Base-by-base conservation (phyloP, 37 sponge, comb jelly and placozoan genomes). In the Chondrosia reniformis region DNA sequence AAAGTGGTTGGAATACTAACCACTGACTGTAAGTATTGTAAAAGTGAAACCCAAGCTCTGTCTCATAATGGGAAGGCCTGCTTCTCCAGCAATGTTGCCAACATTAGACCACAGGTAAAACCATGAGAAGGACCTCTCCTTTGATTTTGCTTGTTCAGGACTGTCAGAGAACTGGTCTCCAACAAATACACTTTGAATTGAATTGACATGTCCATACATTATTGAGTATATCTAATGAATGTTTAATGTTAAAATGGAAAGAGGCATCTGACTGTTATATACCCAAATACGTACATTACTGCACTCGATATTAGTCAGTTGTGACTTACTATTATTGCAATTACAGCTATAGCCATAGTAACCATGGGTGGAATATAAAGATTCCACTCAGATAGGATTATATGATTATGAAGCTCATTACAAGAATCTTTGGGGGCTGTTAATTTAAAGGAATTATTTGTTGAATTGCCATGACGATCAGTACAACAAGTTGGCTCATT, bases 171-270 rank as follows among this genome's bases (percentile, higher is more conserved):
- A 89, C 66, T 89, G 91, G 46, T 89, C 79, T 34, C 79, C 91
- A 37, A 89, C 86, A 78, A 89, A 82, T 9, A 89, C 91, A 89
- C 91, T 89, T 69, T 85, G 86, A 8, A 89, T 79, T 22, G 83
- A 61, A 33, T 83, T 81, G 13, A 69, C 77, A 22, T 80, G 84
- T 0, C 91, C 91, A 55, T 82, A 85, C 36, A 86, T 81, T 12
- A 89, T 34, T 62, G 91, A 79, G 49, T 76, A 85, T 41, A 85
- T 27, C 91, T 89, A 65, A 65, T 12, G 21, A 31, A 25, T 17
- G 25, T 37, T 37, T 62, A 37, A 71, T 13, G 21, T 34, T 25
- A 33, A 33, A 10, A 63, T 63, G 24, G 9, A 28, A 49, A 13
- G 10, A 15, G 15, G 52, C 52, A 49, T 15, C 10, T 19, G 15